Evolutionary conservation across 1,140 invertebrate genomes (phyloP).

Genomic region (Potamilus streckersoni): DNA sequence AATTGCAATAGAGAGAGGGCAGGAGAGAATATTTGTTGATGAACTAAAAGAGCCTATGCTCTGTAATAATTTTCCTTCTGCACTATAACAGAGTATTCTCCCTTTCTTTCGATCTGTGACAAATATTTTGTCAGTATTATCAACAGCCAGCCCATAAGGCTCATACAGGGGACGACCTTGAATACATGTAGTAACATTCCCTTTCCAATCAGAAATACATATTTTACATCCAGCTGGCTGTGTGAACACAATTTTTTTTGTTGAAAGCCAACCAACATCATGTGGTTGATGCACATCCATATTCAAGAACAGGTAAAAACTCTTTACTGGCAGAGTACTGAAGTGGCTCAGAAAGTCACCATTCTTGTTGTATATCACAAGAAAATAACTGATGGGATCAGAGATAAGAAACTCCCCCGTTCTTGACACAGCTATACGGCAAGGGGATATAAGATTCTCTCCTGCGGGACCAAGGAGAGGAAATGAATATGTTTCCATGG

Average conservation of each 20-base stretch:
- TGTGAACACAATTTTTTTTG: slow-evolving; percentile 24
- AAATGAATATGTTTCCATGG: background rate
- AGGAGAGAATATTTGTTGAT: background rate
- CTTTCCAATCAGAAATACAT: slow-evolving; percentile 21
- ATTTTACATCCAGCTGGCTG: slow-evolving; percentile 25
- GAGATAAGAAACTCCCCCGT: slow-evolving; percentile 22
- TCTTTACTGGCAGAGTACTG: slow-evolving; percentile 27
- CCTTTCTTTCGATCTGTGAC: slow-evolving; percentile 28
- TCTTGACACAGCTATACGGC: slow-evolving; percentile 17
- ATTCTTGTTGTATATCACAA: slow-evolving; percentile 22
- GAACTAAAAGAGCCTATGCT: slow-evolving; percentile 21
- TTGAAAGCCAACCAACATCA: slow-evolving; percentile 28
- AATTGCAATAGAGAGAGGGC: slow-evolving; percentile 4
- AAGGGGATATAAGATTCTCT: slow-evolving; percentile 18
- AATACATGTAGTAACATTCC: slow-evolving; percentile 10
- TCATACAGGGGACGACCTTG: slow-evolving; percentile 28
- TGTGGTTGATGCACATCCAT: slow-evolving; percentile 24
- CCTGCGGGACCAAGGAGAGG: slow-evolving; percentile 20
- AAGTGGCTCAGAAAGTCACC: slow-evolving; percentile 28
- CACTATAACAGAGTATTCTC: slow-evolving; percentile 33
- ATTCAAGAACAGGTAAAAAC: slow-evolving; percentile 23
- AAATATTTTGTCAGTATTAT: slow-evolving; percentile 25
- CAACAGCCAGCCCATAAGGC: slow-evolving; percentile 25
- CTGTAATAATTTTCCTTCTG: slow-evolving; percentile 26
- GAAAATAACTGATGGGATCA: slow-evolving; percentile 27